Percentiles rank a stretch among this genome's conserved stretches.
Evolutionary conservation across 2,113 vertebrate species (phyloP).

Genomic region (Spea bombifrons): DNA sequence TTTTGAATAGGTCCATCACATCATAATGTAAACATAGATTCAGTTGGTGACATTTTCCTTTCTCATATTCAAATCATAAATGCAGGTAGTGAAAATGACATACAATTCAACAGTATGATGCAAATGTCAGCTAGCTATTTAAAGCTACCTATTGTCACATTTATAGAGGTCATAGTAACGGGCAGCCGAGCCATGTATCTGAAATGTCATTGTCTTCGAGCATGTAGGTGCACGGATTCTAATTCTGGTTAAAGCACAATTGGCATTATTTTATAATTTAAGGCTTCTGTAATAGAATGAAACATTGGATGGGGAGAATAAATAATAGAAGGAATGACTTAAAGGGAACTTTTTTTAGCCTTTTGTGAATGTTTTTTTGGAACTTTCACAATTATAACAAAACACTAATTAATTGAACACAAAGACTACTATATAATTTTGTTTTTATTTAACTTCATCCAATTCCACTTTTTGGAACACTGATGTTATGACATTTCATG

Average conservation of each 20-base stretch:
- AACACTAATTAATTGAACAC: no score
- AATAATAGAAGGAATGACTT: no score
- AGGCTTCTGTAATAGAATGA: no score
- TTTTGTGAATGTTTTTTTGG: no score
- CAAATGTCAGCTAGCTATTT: constrained; percentile 40
- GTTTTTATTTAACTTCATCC: no score
- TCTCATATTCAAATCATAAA: neutral
- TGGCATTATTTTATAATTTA: neutral
- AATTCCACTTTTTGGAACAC: no score
- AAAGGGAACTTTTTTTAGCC: no score
- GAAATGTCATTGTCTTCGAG: constrained; percentile 36
- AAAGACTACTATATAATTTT: no score
- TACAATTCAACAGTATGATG: constrained; percentile 23
- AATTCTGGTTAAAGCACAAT: neutral
- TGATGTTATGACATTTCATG: no score
- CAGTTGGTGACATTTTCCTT: constrained; percentile 31
- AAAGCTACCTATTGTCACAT: constrained; percentile 11
- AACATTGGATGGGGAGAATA: no score
- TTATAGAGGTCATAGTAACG: constrained; percentile 27
- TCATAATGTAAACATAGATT: constrained; percentile 27
- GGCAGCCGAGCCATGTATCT: neutral
- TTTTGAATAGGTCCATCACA: neutral
- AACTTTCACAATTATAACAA: no score
- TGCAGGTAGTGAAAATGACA: constrained; percentile 33
- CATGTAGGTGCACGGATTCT: neutral